Conservation (phyloP, 2,113 vertebrate genomes). For the Bos javanicus region DNA sequence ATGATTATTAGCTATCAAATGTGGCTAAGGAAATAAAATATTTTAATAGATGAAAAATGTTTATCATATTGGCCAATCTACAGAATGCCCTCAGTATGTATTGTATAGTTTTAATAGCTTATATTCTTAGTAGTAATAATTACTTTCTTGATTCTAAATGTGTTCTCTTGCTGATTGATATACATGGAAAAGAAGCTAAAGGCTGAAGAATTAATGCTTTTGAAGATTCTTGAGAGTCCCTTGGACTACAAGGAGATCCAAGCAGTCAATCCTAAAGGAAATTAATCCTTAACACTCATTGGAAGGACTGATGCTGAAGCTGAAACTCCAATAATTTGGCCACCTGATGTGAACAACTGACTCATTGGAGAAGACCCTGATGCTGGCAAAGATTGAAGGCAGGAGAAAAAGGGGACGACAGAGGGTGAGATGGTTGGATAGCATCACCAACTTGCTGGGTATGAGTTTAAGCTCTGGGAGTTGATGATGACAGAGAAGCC, state of each 20-base stretch:
- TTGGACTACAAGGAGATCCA: background rate
- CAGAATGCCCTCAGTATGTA: background rate
- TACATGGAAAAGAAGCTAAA: background rate
- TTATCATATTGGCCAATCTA: background rate
- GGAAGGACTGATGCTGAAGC: background rate
- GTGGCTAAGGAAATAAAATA: background rate
- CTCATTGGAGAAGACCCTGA: background rate
- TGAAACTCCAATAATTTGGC: background rate
- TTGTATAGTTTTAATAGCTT: background rate
- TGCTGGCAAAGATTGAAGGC: background rate
- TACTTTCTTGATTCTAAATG: background rate
- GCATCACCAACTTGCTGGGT: background rate
- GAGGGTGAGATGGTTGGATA: background rate
- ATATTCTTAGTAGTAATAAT: background rate
- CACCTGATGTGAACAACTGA: background rate
- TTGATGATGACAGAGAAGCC: background rate
- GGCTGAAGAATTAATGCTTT: background rate
- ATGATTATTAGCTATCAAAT: background rate
- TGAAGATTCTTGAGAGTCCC: background rate
- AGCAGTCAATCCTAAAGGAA: background rate
- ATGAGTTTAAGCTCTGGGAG: background rate
- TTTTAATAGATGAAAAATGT: background rate
- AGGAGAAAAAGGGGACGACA: background rate
- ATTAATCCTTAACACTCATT: background rate
- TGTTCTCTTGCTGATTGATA: background rate